Conservation (phyloP, 1,140 invertebrate species). For the Drosophila kepulauana region DNA sequence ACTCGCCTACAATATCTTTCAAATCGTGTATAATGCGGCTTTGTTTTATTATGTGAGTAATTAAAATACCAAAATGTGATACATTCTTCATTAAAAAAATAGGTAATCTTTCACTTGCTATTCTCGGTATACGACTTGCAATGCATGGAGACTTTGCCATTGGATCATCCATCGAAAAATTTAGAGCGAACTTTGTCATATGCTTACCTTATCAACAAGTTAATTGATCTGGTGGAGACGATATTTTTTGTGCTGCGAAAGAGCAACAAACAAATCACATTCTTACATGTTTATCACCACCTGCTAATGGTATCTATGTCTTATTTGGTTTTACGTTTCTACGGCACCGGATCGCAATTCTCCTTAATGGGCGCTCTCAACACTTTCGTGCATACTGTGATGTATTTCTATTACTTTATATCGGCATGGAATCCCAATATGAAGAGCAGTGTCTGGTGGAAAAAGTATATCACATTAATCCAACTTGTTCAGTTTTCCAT, state of each 20-base stretch:
- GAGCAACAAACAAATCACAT: conserved; percentile 92
- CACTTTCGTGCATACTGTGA: conserved; percentile 91
- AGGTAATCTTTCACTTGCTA: too few species aligned
- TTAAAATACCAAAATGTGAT: not conserved
- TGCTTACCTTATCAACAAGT: conserved; percentile 52
- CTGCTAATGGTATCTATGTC: conserved; percentile 72
- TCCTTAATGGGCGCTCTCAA: conserved; percentile 90
- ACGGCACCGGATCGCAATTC: conserved; percentile 88
- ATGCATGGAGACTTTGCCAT: not conserved
- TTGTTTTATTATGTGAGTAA: conserved; percentile 21
- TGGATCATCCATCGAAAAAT: conserved; percentile 36
- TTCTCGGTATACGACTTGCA: not conserved
- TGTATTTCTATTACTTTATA: conserved; percentile 92
- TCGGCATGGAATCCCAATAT: conserved; percentile 88
- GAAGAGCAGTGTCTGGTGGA: conserved; percentile 92
- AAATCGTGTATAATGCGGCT: conserved; percentile 84
- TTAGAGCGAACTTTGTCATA: conserved; percentile 21
- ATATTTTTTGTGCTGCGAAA: conserved; percentile 94
- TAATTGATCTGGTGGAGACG: conserved; percentile 88
- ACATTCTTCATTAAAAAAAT: too few species aligned
- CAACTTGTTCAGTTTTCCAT: too few species aligned
- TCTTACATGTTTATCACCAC: conserved; percentile 95
- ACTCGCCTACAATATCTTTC: conserved; percentile 91
- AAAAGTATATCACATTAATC: conserved; percentile 90
- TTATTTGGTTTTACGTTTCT: not conserved